Evolutionary conservation across 2,888 invertebrate species (phyloP), one percentile per base, ranked within the genome.

Genomic region (Chalcosyrphus nemorum): DNA sequence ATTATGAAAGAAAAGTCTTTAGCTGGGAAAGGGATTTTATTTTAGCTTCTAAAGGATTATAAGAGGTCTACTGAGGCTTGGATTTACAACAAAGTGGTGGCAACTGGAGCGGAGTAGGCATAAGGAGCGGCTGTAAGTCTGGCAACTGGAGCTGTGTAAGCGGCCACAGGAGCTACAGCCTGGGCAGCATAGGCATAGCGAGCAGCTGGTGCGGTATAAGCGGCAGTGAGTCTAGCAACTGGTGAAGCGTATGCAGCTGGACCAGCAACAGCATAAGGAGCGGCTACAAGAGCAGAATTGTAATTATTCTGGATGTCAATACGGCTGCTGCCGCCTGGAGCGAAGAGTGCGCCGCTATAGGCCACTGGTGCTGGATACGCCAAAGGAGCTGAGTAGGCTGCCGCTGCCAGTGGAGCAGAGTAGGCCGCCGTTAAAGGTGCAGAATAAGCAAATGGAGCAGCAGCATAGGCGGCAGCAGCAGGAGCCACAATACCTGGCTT

Each of bases 261-360:
- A 15, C 66, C 27, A 7, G 66, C 57, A 29, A 35, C 1, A 89
- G 92, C 92, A 47, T 54, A 66, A 88, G 4, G 13, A 91, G 93
- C 91, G 57, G 74, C 41, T 7, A 80, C 43, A 41, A 63, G 27
- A 6, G 85, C 78, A 17, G 76, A 81, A n/a, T 80, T 81, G 54
- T 86, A 78, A 57, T 68, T 86, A 56, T 86, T 84, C 15, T 81
- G 80, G 17, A 86, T 70, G 19, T 86, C 77, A 13, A 87, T 47
- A 11, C 81, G 86, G 7, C 85, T 76, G 32, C 84, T 81, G 21
- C 80, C 61, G 4, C 74, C 74, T 0, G 80, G 74, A 38, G 74
- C 74, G 24, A 74, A 27, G 1, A 81, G 19, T 27, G 80, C 52
- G 11, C 68, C 70, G 6, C 68, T 68, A 24, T 75, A 81, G 24